Evolutionary conservation across 2,113 vertebrate genomes (phyloP).

Genomic region (Tauraco erythrolophus): DNA sequence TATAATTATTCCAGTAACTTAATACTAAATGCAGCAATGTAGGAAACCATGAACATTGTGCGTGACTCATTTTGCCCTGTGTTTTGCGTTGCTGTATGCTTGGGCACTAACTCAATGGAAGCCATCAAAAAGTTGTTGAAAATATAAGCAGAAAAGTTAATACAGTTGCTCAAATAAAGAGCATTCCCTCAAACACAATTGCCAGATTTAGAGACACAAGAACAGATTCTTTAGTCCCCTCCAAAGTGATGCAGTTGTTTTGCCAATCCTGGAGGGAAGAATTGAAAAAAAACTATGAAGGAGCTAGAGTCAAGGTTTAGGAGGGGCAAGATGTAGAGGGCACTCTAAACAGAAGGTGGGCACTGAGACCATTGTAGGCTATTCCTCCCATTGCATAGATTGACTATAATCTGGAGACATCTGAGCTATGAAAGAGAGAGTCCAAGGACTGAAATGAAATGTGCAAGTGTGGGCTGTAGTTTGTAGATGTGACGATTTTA

Average conservation of each 20-base stretch:
- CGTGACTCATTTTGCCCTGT: background rate
- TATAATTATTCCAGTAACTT: slow-evolving; percentile 24
- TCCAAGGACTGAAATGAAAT: background rate
- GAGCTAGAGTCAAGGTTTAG: background rate
- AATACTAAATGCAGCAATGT: background rate
- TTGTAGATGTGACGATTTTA: background rate
- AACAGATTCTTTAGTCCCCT: background rate
- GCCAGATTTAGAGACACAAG: background rate
- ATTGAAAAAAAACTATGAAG: background rate
- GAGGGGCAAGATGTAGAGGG: background rate
- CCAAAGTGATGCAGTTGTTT: background rate
- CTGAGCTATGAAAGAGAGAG: slow-evolving; percentile 40
- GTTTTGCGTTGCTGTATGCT: background rate
- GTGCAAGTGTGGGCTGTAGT: background rate
- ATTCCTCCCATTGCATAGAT: background rate
- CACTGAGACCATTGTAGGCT: background rate
- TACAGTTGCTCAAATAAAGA: background rate
- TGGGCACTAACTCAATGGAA: background rate
- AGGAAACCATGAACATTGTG: background rate
- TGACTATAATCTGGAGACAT: background rate
- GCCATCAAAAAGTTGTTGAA: background rate
- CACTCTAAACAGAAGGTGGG: background rate
- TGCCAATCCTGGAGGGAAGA: background rate
- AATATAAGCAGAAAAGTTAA: background rate
- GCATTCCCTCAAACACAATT: background rate